Conservation (phyloP, 2,113 vertebrate genomes). For the Sterna hirundo region DNA sequence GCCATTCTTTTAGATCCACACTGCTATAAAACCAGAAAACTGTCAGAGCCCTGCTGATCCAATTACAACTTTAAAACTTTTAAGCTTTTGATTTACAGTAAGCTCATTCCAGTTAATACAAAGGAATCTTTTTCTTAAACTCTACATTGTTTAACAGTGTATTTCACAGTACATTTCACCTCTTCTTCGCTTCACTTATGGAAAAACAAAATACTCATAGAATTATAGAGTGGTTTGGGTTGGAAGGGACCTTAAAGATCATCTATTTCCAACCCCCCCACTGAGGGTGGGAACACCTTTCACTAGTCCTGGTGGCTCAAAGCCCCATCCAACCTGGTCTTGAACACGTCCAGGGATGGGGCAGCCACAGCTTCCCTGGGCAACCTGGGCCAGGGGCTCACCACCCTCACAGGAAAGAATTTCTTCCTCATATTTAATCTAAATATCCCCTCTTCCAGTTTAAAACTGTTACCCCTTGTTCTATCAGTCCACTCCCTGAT, state of each 20-base stretch:
- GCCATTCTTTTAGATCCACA: conserved; percentile 7
- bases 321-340: fast-evolving
- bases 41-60: conserved; percentile 50
- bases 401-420: not conserved
- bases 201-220: not conserved
- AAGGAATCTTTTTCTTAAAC: not conserved
- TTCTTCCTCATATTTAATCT: not conserved
- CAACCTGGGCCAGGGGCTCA: not conserved
- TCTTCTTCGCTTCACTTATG: not conserved
- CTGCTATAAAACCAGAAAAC: conserved; percentile 34
- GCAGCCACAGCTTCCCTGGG: not conserved
- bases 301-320: not conserved
- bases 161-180: not conserved
- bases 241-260: not conserved
- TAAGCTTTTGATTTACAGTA: conserved; percentile 58
- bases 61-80: conserved; percentile 56
- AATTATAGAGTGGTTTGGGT: not conserved
- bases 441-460: too few species aligned
- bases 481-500: fast-evolving
- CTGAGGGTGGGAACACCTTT: fast-evolving
- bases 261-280: fast-evolving
- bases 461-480: not conserved
- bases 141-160: not conserved
- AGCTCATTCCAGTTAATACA: conserved; percentile 23
- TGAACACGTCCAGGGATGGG: not conserved